phyloP scores from a whole-genome alignment of 2,797 vertebrate species.

The Epinephelus awoara region DNA sequence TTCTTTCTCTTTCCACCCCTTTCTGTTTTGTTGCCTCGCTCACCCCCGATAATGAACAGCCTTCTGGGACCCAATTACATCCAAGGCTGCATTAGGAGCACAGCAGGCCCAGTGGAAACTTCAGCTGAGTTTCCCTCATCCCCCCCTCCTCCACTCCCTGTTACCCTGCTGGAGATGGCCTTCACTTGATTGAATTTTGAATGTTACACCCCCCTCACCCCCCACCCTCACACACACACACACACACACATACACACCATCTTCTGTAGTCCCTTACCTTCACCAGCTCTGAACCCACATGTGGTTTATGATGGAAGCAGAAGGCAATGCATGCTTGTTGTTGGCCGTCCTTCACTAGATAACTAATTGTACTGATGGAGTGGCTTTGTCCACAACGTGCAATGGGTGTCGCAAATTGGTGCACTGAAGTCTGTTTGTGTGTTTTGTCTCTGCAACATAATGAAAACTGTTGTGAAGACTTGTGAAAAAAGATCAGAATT shows the following conservation, averaged over 20 bases:
- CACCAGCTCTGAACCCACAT: conserved; percentile 68
- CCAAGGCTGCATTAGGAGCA: conserved; percentile 86
- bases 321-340: conserved; percentile 64
- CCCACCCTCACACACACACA: conserved; percentile 4
- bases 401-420: neutral
- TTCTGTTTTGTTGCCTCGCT: conserved; percentile 83
- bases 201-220: conserved; percentile 59
- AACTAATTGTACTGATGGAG: conserved; percentile 57
- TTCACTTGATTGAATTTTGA: conserved; percentile 86
- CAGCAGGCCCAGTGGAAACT: conserved; percentile 84
- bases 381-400: conserved; percentile 47
- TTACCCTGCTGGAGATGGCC: conserved; percentile 80
- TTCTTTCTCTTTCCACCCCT: conserved; percentile 74
- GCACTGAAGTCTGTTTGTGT: conserved; percentile 29
- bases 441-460: conserved; percentile 35
- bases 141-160: conserved; percentile 50
- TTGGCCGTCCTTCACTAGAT: conserved; percentile 74
- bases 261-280: conserved; percentile 70
- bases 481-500: conserved; percentile 25
- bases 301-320: conserved; percentile 73
- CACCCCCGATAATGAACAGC: conserved; percentile 86
- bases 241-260: conserved; percentile 10
- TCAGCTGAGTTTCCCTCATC: conserved; percentile 77
- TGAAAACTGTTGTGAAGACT: conserved; percentile 20
- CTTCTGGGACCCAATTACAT: conserved; percentile 90